phyloP scores from a whole-genome alignment of 2,888 invertebrate species.

The Sialis lutaria region DNA sequence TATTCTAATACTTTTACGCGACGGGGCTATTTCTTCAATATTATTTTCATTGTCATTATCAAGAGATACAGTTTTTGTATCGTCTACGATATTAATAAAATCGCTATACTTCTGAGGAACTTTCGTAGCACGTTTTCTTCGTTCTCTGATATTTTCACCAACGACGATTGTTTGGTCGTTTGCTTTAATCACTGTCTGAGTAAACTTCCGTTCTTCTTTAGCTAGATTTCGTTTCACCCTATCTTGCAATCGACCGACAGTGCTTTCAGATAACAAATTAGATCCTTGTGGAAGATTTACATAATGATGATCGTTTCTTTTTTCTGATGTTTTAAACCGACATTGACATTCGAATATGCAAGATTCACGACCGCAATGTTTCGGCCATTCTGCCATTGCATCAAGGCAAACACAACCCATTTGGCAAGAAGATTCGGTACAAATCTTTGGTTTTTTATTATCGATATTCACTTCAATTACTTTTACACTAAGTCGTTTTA shows the following conservation, averaged over 20 bases:
- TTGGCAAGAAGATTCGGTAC: constrained; percentile 35
- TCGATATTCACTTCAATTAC: constrained; percentile 32
- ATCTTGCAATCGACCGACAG: constrained; percentile 26
- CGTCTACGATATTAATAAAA: constrained; percentile 22
- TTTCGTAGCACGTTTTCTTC: constrained; percentile 37
- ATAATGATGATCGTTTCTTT: constrained; percentile 11
- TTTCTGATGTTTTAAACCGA: constrained; percentile 15
- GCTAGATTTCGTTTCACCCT: constrained; percentile 37
- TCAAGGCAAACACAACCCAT: constrained; percentile 52
- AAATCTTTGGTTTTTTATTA: constrained; percentile 18
- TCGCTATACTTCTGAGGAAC: constrained; percentile 42
- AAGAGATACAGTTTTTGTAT: constrained; percentile 5
- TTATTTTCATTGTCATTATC: constrained; percentile 12
- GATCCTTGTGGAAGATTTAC: constrained; percentile 17
- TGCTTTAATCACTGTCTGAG: constrained; percentile 48
- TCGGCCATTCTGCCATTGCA: constrained; percentile 26
- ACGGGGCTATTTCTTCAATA: constrained; percentile 9
- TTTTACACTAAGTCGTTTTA: constrained; percentile 45
- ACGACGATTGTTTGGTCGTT: constrained; percentile 46
- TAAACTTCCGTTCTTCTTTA: constrained; percentile 53
- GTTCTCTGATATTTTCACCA: constrained; percentile 29
- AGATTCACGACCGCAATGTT: constrained; percentile 42
- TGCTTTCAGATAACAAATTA: constrained; percentile 18
- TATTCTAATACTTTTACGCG: constrained; percentile 1
- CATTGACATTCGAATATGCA: constrained; percentile 43